These are phyloP conservation scores for Autographa gamma DNA, from an alignment of 2,888 invertebrate species.

Conservation along the genomic window DNA sequence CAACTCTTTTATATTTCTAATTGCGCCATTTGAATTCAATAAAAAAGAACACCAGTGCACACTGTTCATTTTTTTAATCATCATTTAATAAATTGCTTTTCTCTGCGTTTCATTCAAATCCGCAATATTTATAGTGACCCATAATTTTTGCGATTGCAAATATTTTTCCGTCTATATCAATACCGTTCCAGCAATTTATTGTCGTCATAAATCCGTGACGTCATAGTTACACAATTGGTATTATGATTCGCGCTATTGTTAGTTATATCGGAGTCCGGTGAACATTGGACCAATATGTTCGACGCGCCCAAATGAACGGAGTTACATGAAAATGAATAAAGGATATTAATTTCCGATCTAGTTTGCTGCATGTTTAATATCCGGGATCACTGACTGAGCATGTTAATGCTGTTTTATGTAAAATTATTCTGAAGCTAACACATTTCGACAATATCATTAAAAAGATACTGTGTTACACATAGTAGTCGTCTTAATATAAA, in stretches of 20 bases:
- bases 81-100: too few relatives aligned
- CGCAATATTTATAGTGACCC: not conserved
- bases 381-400: not conserved
- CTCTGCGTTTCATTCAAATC: too few relatives aligned
- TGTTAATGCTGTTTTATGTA: not conserved
- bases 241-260: constrained; percentile 10
- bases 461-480: not conserved
- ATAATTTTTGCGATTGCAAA: constrained; percentile 1
- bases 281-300: constrained; percentile 6
- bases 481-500: not conserved
- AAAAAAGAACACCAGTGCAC: too few relatives aligned
- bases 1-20: too few relatives aligned
- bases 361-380: not conserved
- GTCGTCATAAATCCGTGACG: constrained; percentile 13
- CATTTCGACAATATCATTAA: not conserved
- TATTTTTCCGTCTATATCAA: not conserved
- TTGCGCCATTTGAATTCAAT: too few relatives aligned
- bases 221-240: constrained; percentile 12
- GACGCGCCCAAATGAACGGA: not conserved
- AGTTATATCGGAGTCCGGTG: constrained; percentile 2
- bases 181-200: not conserved
- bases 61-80: too few relatives aligned
- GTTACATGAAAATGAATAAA: not conserved
- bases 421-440: not conserved
- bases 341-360: not conserved